Evolutionary conservation across 2,797 vertebrate species (phyloP).

Genomic region (Champsocephalus esox): DNA sequence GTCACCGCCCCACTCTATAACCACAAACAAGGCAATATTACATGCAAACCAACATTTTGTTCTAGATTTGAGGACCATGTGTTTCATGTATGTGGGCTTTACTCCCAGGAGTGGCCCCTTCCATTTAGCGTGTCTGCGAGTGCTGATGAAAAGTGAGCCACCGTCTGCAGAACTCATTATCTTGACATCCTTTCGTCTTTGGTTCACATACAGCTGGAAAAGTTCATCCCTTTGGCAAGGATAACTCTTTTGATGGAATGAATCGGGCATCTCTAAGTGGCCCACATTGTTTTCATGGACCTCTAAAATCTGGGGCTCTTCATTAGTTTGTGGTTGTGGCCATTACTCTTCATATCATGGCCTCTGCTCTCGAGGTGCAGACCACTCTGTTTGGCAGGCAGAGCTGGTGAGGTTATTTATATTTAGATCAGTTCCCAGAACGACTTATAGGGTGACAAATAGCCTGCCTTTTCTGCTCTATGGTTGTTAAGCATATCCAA

Average conservation of each 20-base stretch:
- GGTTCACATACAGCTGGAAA: constrained; percentile 65
- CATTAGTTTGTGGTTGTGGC: constrained; percentile 56
- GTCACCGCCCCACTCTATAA: not conserved
- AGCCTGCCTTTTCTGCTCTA: constrained; percentile 8
- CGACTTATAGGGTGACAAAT: constrained; percentile 31
- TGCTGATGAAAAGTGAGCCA: constrained; percentile 59
- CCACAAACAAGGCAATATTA: constrained; percentile 10
- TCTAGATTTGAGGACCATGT: constrained; percentile 52
- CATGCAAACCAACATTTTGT: constrained; percentile 3
- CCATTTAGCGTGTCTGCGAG: constrained; percentile 52
- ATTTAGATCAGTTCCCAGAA: constrained; percentile 47
- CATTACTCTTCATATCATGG: constrained; percentile 54
- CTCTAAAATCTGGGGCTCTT: constrained; percentile 61
- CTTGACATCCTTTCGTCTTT: constrained; percentile 48
- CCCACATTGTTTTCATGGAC: constrained; percentile 61
- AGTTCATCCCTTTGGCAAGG: constrained; percentile 67
- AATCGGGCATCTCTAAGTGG: constrained; percentile 56
- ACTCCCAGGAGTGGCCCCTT: constrained; percentile 42
- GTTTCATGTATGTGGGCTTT: constrained; percentile 55
- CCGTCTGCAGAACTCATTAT: constrained; percentile 82
- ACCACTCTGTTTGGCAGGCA: constrained; percentile 43
- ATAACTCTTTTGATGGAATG: constrained; percentile 57
- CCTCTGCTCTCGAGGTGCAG: constrained; percentile 50
- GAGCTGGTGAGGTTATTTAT: constrained; percentile 39
- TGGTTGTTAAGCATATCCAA: constrained; percentile 19